A percentile compares a stretch with the other conserved stretches of the same genome.
phyloP scores from a whole-genome alignment of 2,797 vertebrate genomes.

The Epinephelus awoara region DNA sequence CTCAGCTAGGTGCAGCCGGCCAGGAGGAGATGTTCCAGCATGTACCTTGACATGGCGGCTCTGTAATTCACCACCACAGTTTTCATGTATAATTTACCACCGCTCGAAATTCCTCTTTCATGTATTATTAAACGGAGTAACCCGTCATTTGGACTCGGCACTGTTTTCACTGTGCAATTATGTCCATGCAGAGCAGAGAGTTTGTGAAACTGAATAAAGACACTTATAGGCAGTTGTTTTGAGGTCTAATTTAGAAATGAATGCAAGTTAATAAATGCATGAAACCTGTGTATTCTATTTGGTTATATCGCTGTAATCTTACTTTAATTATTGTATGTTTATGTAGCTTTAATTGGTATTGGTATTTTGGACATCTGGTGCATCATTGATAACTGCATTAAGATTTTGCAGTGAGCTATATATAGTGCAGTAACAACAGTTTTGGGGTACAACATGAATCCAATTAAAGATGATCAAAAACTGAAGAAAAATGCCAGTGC shows the following conservation, averaged over 20 bases:
- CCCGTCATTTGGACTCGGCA: slow-evolving; percentile 67
- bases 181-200: slow-evolving; percentile 8
- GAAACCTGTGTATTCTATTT: background rate
- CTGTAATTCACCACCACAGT: slow-evolving; percentile 66
- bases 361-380: background rate
- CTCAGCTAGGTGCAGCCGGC: slow-evolving; percentile 45
- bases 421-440: background rate
- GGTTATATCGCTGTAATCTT: background rate
- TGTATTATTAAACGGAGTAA: slow-evolving; percentile 80
- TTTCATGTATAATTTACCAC: slow-evolving; percentile 80
- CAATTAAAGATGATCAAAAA: no score
- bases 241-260: slow-evolving; percentile 6
- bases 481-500: no score
- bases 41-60: slow-evolving; percentile 63
- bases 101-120: slow-evolving; percentile 61
- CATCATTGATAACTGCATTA: background rate
- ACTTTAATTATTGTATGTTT: background rate
- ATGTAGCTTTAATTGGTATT: background rate
- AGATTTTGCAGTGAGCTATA: background rate
- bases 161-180: slow-evolving; percentile 45
- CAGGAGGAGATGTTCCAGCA: slow-evolving; percentile 68
- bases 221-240: background rate
- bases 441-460: background rate
- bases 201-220: slow-evolving; percentile 26
- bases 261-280: background rate